Evolutionary conservation across 2,888 invertebrate species (phyloP).

Genomic region (Unio delphinus): DNA sequence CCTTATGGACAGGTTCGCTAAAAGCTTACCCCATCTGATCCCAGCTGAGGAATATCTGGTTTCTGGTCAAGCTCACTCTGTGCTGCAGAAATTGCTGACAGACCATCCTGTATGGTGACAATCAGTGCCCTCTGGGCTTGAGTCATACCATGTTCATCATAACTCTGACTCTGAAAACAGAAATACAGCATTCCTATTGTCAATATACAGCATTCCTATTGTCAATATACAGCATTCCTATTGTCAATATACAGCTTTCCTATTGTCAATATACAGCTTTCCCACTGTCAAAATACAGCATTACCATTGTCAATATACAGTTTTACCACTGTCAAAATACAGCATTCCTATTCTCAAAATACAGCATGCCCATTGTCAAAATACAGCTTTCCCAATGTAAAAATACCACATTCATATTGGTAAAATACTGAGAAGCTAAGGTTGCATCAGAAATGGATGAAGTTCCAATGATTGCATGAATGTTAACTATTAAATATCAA

Average conservation of each 20-base stretch:
- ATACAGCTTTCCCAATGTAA: too few relatives aligned
- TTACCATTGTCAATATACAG: not conserved
- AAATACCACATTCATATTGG: too few relatives aligned
- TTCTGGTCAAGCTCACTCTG: constrained; percentile 81
- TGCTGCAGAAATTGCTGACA: constrained; percentile 89
- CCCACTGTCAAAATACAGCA: not conserved
- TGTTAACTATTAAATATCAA: too few relatives aligned
- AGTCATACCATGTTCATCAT: constrained; percentile 87
- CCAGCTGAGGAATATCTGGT: constrained; percentile 77
- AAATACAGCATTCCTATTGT: constrained; percentile 1
- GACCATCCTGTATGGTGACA: constrained; percentile 90
- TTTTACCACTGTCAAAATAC: too few relatives aligned
- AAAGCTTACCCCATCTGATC: constrained; percentile 66
- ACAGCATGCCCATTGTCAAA: too few relatives aligned
- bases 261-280: not conserved
- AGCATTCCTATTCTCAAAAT: not conserved
- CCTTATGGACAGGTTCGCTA: not conserved
- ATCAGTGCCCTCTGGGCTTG: constrained; percentile 94
- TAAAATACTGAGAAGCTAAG: not conserved
- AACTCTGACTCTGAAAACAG: constrained; percentile 80
- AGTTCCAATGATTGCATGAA: not conserved
- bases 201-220: not conserved
- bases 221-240: not conserved
- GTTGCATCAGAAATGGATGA: not conserved
- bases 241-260: not conserved